phyloP scores from a whole-genome alignment of 1,140 invertebrate species.

The Hyphantria cunea region DNA sequence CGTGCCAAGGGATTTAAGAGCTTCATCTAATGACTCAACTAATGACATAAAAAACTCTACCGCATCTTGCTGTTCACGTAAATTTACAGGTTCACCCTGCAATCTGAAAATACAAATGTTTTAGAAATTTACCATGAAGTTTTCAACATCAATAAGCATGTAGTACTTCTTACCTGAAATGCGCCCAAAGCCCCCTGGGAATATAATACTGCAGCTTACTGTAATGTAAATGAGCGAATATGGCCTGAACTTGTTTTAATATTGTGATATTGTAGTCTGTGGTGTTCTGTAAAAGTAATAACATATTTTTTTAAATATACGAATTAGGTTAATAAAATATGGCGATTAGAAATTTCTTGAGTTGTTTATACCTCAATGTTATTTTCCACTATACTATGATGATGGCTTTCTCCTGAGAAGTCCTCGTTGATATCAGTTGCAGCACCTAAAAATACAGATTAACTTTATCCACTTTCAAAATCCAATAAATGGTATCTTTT shows the following conservation, averaged over 20 bases:
- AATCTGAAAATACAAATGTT: conserved; percentile 65
- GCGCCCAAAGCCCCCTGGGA: conserved; percentile 97
- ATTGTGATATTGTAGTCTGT: conserved; percentile 98
- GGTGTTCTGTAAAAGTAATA: conserved; percentile 61
- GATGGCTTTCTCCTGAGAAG: conserved; percentile 91
- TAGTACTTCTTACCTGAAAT: conserved; percentile 93
- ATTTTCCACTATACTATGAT: conserved; percentile 65
- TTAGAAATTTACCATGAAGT: background rate
- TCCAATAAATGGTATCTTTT: background rate
- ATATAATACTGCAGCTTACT: conserved; percentile 98
- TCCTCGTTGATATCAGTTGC: conserved; percentile 94
- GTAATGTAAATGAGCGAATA: conserved; percentile 98
- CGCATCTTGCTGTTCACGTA: conserved; percentile 98
- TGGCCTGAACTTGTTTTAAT: conserved; percentile 97
- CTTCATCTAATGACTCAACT: conserved; percentile 98
- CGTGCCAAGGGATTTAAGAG: conserved; percentile 95
- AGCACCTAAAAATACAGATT: conserved; percentile 83
- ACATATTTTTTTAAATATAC: conserved; percentile 3
- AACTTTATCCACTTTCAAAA: background rate
- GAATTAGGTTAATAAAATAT: conserved; percentile 1
- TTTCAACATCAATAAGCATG: background rate
- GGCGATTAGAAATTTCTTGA: background rate
- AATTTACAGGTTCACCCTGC: conserved; percentile 97
- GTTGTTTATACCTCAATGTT: conserved; percentile 58
- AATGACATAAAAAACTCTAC: conserved; percentile 99